Percentiles rank a stretch among this genome's conserved stretches.
phyloP scores from a whole-genome alignment of 2,113 vertebrate species.

The Lagenorhynchus albirostris region DNA sequence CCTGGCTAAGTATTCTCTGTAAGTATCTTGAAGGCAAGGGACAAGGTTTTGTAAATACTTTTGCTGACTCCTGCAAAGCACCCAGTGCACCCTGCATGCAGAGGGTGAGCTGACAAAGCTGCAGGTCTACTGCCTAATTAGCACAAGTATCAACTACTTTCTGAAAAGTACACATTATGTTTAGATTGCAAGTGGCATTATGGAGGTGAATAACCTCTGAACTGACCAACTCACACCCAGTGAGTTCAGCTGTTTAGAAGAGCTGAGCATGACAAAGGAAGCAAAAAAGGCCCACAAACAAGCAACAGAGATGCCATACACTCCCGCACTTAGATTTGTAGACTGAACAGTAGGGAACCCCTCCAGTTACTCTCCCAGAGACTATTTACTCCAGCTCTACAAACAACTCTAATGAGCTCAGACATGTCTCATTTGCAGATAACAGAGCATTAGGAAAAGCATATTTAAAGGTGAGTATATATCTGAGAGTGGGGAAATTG shows the following conservation, averaged over 20 bases:
- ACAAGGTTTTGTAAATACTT: not conserved
- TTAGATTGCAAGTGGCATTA: not conserved
- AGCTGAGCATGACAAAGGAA: not conserved
- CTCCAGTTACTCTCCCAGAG: not conserved
- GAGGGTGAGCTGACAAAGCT: not conserved
- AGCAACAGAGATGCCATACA: not conserved
- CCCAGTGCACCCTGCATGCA: not conserved
- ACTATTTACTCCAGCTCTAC: conserved; percentile 8
- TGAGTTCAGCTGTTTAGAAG: not conserved
- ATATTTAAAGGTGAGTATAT: not conserved
- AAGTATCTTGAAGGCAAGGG: not conserved
- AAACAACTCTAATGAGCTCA: not conserved
- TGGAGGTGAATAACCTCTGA: not conserved
- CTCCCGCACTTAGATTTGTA: not conserved
- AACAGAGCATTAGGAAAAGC: not conserved
- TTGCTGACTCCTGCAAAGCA: not conserved
- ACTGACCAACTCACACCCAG: not conserved
- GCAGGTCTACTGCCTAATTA: not conserved
- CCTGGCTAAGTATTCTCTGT: not conserved
- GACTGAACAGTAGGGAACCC: not conserved
- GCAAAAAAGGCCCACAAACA: not conserved
- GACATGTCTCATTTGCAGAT: not conserved
- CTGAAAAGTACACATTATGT: not conserved
- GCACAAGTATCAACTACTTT: not conserved
- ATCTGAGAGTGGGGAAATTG: not conserved